phyloP scores from a whole-genome alignment of 2,888 invertebrate genomes.

The Scaptodrosophila latifasciaeformis region DNA sequence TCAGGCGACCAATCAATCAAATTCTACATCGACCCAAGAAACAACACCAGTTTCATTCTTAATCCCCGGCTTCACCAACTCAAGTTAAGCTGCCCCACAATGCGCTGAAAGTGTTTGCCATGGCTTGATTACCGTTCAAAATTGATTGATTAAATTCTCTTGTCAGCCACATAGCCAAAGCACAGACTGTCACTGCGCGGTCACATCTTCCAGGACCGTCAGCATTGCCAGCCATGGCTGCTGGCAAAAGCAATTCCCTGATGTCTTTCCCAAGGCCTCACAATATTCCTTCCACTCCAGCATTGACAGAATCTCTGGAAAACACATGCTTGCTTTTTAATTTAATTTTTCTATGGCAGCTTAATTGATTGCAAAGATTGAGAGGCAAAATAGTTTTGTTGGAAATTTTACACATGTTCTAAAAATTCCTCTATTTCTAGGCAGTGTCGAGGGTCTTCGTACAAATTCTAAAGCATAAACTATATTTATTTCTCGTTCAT shows the following conservation, averaged over 20 bases:
- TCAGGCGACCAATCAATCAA: constrained; percentile 57
- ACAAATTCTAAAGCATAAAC: too few relatives aligned
- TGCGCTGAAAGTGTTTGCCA: constrained; percentile 25
- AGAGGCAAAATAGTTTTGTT: too few relatives aligned
- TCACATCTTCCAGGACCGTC: constrained; percentile 39
- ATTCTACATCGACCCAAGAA: constrained; percentile 27
- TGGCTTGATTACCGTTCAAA: constrained; percentile 67
- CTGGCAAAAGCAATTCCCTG: constrained; percentile 6
- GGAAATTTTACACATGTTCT: too few relatives aligned
- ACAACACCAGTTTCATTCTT: constrained; percentile 19
- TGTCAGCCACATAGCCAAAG: constrained; percentile 41
- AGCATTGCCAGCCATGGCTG: constrained; percentile 55
- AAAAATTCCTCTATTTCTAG: too few relatives aligned
- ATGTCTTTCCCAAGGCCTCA: too few relatives aligned
- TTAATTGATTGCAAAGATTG: constrained; percentile 63
- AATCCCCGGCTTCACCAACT: constrained; percentile 50
- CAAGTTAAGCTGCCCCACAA: constrained; percentile 54
- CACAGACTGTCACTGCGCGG: constrained; percentile 4
- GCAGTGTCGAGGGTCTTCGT: too few relatives aligned
- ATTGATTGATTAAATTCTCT: constrained; percentile 66
- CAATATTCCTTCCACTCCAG: constrained; percentile 4
- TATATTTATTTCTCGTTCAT: too few relatives aligned
- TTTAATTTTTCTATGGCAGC: too few relatives aligned
- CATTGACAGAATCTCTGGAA: constrained; percentile 31
- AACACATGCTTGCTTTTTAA: constrained; percentile 68